These are phyloP conservation scores for Noctuana brunneofusca DNA, from an alignment of 2,888 invertebrate genomes.

Conservation along the genomic window DNA sequence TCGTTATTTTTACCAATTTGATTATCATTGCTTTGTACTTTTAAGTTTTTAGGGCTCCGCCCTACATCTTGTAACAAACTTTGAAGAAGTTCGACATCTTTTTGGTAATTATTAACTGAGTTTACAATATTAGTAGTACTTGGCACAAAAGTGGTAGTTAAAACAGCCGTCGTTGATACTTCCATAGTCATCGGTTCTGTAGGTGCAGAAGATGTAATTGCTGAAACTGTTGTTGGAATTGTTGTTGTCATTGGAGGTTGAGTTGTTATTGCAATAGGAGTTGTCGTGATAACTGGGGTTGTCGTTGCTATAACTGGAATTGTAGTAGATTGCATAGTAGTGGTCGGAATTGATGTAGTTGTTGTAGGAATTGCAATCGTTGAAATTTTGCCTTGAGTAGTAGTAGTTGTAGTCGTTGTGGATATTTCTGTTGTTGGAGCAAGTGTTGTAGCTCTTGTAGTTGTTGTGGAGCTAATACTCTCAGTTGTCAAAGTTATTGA, in stretches of 20 bases:
- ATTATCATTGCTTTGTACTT: slow-evolving; percentile 46
- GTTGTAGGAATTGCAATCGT: slow-evolving; percentile 40
- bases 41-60: slow-evolving; percentile 70
- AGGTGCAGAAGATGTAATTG: slow-evolving; percentile 39
- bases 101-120: slow-evolving; percentile 56
- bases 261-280: slow-evolving; percentile 33
- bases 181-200: slow-evolving; percentile 43
- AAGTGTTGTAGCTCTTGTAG: slow-evolving; percentile 42
- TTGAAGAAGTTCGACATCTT: slow-evolving; percentile 58
- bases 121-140: slow-evolving; percentile 56
- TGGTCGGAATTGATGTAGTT: slow-evolving; percentile 39
- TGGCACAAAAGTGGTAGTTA: slow-evolving; percentile 37
- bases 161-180: slow-evolving; percentile 15
- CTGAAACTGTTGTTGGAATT: slow-evolving; percentile 27
- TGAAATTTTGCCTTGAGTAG: slow-evolving; percentile 45
- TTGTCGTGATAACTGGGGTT: slow-evolving; percentile 8
- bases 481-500: slow-evolving; percentile 41
- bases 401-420: slow-evolving; percentile 39
- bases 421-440: slow-evolving; percentile 40
- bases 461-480: slow-evolving; percentile 34
- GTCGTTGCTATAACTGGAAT: slow-evolving; percentile 44
- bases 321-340: slow-evolving; percentile 43
- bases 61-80: slow-evolving; percentile 58
- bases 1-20: slow-evolving; percentile 42
- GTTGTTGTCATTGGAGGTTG: background rate